Evolutionary conservation across 2,113 vertebrate species (phyloP), one percentile per base, ranked within the genome.

Genomic region (Cryptomyrus ogoouensis): DNA sequence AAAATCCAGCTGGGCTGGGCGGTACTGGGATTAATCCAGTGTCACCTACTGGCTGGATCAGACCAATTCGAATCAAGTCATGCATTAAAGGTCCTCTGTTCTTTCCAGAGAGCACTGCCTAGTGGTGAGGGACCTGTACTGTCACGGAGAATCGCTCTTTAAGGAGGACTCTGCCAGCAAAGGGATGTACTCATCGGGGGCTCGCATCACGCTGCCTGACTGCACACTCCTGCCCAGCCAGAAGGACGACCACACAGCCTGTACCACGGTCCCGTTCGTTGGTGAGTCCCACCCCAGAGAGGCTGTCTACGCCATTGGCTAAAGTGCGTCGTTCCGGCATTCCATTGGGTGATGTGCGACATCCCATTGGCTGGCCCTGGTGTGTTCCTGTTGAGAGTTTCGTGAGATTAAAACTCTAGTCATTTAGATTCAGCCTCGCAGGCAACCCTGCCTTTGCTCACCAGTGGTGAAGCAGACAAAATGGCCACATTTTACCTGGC

Each of bases 71-170:
- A 80, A 35, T 13, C 13, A 39, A 1, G 15, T 42, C 35, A 42
- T 12, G 3, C 6, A 19, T 42, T 47, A 42, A n/a, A 46, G 83
- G 21, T 50, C n/a, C 13, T 5, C 27, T 87, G 5, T 49, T 90
- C 50, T 42, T 94, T 92, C 90, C 87, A 99, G 98, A 93, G 98
- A 99, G 91, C 97, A 98, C 94, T 99, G 98, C 93, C 93, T 98
- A 93, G 97, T 97, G 56, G 98, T 99, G 89, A 98, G 97, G 95
- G 97, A 98, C 93, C 95, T 99, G 83, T 99, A 98, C 95, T 99
- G 98, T 93, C 97, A 97, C 92, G 98, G 96, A 92, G 98, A 98
- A 92, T 98, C 97, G 97, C 93, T 95, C 83, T 92, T 93, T 0
- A 93, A 97, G 88, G 96, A 97, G 91, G 95, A 97, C 91, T 96